Evolutionary conservation across 1,140 invertebrate genomes (phyloP).

Genomic region (Batillaria attramentaria): DNA sequence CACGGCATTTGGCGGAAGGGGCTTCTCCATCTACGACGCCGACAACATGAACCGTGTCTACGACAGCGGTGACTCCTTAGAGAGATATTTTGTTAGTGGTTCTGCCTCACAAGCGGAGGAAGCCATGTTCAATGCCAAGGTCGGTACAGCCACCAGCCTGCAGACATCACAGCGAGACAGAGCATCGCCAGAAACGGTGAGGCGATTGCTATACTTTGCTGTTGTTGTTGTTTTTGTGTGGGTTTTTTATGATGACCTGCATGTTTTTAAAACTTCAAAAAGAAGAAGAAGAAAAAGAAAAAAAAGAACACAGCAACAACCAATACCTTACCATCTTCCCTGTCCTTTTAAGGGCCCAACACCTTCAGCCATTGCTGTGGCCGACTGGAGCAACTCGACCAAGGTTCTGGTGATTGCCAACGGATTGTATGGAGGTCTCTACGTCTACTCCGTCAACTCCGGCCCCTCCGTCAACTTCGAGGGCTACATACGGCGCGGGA

Average conservation of each 20-base stretch:
- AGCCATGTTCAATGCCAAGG: constrained; percentile 27
- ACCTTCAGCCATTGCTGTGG: constrained; percentile 18
- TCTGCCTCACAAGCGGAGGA: constrained; percentile 8
- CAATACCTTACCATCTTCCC: no score
- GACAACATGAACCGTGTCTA: constrained; percentile 9
- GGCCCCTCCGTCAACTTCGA: constrained; percentile 19
- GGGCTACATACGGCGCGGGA: constrained; percentile 23
- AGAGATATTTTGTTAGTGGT: neutral
- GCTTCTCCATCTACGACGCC: constrained; percentile 18
- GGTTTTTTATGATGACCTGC: neutral
- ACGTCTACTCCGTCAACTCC: constrained; percentile 15
- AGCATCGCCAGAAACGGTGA: constrained; percentile 8
- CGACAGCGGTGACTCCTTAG: constrained; percentile 29
- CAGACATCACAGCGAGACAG: constrained; percentile 8
- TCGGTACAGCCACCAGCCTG: neutral
- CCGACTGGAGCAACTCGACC: constrained; percentile 16
- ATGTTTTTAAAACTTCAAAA: neutral
- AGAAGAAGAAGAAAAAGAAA: constrained; percentile 1
- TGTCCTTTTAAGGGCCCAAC: constrained; percentile 24
- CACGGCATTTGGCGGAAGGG: constrained; percentile 19
- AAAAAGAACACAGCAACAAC: neutral
- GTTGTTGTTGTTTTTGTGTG: neutral
- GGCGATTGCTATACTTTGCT: no score
- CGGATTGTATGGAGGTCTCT: constrained; percentile 30
- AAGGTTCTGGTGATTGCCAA: constrained; percentile 25